Evolutionary conservation across 2,797 vertebrate genomes (phyloP), one percentile per base, ranked within the genome.

Genomic region (Clarias laeviceps): DNA sequence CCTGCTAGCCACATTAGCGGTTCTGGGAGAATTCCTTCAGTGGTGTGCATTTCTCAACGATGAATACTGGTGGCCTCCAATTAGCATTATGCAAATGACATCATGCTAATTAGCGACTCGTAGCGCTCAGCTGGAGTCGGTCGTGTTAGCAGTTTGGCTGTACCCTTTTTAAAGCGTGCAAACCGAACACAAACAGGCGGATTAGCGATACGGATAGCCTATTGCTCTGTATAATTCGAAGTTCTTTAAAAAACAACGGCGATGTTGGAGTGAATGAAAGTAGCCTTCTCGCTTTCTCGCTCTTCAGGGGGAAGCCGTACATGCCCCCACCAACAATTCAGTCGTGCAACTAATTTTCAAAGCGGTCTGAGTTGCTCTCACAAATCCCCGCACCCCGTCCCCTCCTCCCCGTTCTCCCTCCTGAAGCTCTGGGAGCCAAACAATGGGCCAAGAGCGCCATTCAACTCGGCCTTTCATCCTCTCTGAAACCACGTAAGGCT

Each of bases 391-490:
- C 50, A 54, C 50, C 50, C 50, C 12, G 3, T 14, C 50, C 95
- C 18, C 92, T 96, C 96, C 96, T 96, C 95, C 61, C 92, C 95
- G 96, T 95, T 94, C 96, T 96, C 95, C 93, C 90, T 81, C 76
- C 82, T 78, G 22, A 72, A 80, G 40, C 82, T 72, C 81, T 70
- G 40, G 69, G 59, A 83, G 95, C 94, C 94, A 95, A 97, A 99
- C 97, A 99, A 99, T 97, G 96, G 96, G 94, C 97, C 97, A 96
- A 98, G 97, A 98, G 96, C 94, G 95, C 82, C 68, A 97, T 97
- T 98, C 97, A 96, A 96, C 95, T 95, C 96, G 94, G 96, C 96
- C 96, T 96, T 97, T 97, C 97, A 97, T 97, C 95, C 96, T 93
- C 92, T 91, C 93, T 92, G 92, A 91, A 93, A 92, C 92, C 90